Conservation (phyloP, 2,113 vertebrate species). For the Macaca nemestrina region DNA sequence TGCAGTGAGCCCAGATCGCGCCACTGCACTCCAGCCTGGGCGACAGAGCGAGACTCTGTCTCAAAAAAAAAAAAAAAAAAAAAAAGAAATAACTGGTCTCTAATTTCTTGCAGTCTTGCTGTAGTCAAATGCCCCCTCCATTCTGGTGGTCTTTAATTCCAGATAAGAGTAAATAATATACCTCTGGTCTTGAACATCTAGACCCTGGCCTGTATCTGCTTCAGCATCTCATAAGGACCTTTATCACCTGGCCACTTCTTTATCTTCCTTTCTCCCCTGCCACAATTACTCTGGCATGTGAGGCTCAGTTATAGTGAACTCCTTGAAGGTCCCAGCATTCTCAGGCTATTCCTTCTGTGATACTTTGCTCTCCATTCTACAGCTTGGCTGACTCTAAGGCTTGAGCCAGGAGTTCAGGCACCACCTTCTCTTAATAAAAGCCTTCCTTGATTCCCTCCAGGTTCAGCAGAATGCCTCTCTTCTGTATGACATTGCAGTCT, state of each 20-base stretch:
- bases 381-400: background rate
- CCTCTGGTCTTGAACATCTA: background rate
- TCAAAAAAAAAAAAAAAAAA: too few relatives aligned
- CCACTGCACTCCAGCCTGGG: too few relatives aligned
- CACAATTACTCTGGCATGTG: background rate
- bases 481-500: background rate
- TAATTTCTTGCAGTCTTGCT: background rate
- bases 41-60: too few relatives aligned
- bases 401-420: background rate
- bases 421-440: background rate
- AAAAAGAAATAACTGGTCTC: background rate
- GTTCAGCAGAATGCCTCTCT: background rate
- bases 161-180: constrained; percentile 1
- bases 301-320: background rate
- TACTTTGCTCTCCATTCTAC: background rate
- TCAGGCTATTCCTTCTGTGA: background rate
- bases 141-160: background rate
- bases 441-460: background rate
- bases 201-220: background rate
- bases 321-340: background rate
- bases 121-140: background rate
- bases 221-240: background rate
- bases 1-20: too few relatives aligned
- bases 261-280: background rate
- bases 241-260: background rate